phyloP scores from a whole-genome alignment of 2,113 vertebrate species.

The Chionodraco myersi region DNA sequence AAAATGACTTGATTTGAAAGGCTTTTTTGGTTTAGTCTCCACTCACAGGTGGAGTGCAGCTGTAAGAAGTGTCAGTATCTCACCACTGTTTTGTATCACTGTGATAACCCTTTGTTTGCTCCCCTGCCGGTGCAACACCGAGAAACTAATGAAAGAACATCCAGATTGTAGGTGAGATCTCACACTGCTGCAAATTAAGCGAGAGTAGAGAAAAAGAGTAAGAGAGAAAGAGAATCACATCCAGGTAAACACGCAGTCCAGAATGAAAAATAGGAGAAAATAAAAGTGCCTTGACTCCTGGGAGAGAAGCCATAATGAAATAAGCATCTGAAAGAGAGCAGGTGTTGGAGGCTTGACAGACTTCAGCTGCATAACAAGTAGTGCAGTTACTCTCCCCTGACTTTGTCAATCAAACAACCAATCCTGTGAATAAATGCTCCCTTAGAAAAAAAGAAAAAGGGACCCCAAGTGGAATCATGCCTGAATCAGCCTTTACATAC shows the following conservation, averaged over 20 bases:
- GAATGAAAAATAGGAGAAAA: conserved; percentile 33
- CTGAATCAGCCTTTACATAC: conserved; percentile 44
- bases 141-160: conserved; percentile 61
- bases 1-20: conserved; percentile 25
- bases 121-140: conserved; percentile 22
- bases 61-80: conserved; percentile 2
- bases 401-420: conserved; percentile 78
- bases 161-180: conserved; percentile 48
- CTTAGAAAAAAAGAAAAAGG: conserved; percentile 12
- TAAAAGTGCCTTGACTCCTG: conserved; percentile 53
- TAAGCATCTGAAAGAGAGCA: conserved; percentile 79
- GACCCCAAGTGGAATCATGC: conserved; percentile 60
- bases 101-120: conserved; percentile 62
- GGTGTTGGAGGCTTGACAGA: conserved; percentile 82
- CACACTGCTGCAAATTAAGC: conserved; percentile 46
- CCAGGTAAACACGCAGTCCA: conserved; percentile 64
- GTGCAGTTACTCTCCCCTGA: conserved; percentile 69
- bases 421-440: conserved; percentile 70
- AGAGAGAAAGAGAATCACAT: conserved; percentile 28
- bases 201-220: background rate
- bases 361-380: conserved; percentile 84
- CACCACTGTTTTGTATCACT: conserved; percentile 12
- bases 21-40: conserved; percentile 59
- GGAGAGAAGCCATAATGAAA: conserved; percentile 75
- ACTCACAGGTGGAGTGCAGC: conserved; percentile 43